These are phyloP conservation scores for Tribolium madens DNA, from an alignment of 1,140 invertebrate species.

Conservation along the genomic window DNA sequence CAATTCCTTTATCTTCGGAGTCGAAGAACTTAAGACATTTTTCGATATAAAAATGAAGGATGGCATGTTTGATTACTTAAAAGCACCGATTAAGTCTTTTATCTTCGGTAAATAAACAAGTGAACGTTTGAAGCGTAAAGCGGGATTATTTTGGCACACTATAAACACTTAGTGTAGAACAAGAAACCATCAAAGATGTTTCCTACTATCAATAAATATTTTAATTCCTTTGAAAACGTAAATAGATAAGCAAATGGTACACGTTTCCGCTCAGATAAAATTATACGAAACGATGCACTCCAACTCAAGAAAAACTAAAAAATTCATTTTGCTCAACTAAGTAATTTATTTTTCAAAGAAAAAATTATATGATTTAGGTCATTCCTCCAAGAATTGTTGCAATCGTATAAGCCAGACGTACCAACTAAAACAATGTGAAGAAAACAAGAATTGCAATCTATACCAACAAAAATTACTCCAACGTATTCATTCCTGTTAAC, in stretches of 20 bases:
- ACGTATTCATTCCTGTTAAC: slow-evolving; percentile 23
- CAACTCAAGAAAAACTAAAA: background rate
- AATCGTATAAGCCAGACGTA: background rate
- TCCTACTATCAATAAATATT: slow-evolving; percentile 63
- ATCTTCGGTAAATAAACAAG: slow-evolving; percentile 61
- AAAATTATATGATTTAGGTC: background rate
- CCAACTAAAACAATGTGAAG: background rate
- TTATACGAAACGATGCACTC: too few species aligned
- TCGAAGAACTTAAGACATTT: slow-evolving; percentile 13
- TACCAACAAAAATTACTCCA: background rate
- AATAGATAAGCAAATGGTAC: slow-evolving; percentile 61
- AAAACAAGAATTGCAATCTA: background rate
- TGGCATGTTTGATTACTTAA: slow-evolving; percentile 62
- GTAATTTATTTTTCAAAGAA: background rate
- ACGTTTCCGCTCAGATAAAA: slow-evolving; percentile 51
- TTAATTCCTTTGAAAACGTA: slow-evolving; percentile 61
- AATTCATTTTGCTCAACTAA: background rate
- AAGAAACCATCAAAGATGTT: slow-evolving; percentile 61
- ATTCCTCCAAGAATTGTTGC: background rate
- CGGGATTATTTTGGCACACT: slow-evolving; percentile 59
- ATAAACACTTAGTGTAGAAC: slow-evolving; percentile 60
- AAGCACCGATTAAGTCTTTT: slow-evolving; percentile 62
- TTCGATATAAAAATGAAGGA: slow-evolving; percentile 45
- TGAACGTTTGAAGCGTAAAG: slow-evolving; percentile 53
- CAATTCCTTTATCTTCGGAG: slow-evolving; percentile 32